Evolutionary conservation across 2,113 vertebrate genomes (phyloP).

Genomic region (Nesoenas mayeri): DNA sequence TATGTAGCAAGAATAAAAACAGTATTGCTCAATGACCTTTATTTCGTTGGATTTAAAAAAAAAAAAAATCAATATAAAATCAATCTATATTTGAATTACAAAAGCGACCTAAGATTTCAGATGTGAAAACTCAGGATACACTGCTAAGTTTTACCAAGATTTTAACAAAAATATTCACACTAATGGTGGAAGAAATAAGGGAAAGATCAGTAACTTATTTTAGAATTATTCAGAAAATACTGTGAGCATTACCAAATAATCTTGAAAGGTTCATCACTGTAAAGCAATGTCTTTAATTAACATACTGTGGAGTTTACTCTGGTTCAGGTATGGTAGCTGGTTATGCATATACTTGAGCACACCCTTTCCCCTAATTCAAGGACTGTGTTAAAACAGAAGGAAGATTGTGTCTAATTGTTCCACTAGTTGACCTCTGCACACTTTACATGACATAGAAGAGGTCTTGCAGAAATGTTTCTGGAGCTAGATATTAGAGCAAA

Average conservation of each 20-base stretch:
- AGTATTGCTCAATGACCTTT: neutral
- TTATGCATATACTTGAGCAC: neutral
- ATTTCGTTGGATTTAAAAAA: neutral
- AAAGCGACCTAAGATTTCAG: neutral
- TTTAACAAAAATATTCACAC: neutral
- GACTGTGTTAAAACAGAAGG: neutral
- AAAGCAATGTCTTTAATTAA: neutral
- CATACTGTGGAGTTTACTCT: neutral
- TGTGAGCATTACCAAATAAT: neutral
- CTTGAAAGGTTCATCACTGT: neutral
- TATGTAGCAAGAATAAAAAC: neutral
- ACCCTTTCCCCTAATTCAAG: neutral
- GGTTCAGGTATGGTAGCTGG: neutral
- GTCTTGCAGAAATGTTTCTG: neutral
- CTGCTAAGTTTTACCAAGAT: neutral
- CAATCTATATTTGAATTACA: neutral
- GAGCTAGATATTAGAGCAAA: neutral
- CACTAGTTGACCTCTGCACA: fast-evolving
- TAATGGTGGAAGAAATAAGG: neutral
- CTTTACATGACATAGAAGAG: neutral
- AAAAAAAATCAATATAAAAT: neutral
- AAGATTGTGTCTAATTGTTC: neutral
- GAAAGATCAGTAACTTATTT: neutral
- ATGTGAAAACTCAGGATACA: neutral
- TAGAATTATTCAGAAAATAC: neutral